phyloP scores from a whole-genome alignment of 2,888 invertebrate species.

The Coenonympha arcania region DNA sequence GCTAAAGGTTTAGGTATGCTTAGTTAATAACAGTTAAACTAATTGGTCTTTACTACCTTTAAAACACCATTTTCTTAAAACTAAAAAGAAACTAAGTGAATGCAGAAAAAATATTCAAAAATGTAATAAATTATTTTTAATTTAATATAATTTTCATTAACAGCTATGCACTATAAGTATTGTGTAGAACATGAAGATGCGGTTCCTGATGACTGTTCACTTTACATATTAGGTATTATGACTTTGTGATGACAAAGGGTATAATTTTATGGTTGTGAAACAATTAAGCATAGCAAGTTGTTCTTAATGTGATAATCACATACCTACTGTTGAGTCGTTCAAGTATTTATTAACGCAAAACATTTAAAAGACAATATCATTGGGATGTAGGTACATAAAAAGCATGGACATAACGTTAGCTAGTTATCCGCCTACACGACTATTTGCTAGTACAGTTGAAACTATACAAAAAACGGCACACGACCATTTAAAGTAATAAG shows the following conservation, averaged over 20 bases:
- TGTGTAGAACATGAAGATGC: too few species aligned
- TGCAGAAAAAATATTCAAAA: too few species aligned
- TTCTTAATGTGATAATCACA: constrained; percentile 13
- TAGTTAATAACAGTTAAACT: too few species aligned
- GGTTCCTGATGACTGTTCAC: too few species aligned
- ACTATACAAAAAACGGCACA: constrained; percentile 60
- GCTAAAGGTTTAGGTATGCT: too few species aligned
- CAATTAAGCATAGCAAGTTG: constrained; percentile 19
- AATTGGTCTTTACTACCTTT: too few species aligned
- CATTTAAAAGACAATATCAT: not conserved
- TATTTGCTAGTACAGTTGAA: constrained; percentile 55
- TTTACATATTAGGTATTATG: not conserved
- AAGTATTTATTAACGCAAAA: not conserved
- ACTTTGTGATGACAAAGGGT: constrained; percentile 21
- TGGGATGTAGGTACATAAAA: not conserved
- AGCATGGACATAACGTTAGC: not conserved
- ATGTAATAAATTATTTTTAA: too few species aligned
- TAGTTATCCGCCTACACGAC: constrained; percentile 46
- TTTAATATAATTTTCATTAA: too few species aligned
- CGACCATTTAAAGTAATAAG: constrained; percentile 65
- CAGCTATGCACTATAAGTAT: too few species aligned
- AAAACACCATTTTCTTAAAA: too few species aligned
- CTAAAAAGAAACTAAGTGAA: too few species aligned
- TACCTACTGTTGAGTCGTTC: too few species aligned
- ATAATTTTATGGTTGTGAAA: constrained; percentile 27